These are phyloP conservation scores for Pontoporia blainvillei DNA, from an alignment of 2,113 vertebrate genomes.

Conservation along the genomic window DNA sequence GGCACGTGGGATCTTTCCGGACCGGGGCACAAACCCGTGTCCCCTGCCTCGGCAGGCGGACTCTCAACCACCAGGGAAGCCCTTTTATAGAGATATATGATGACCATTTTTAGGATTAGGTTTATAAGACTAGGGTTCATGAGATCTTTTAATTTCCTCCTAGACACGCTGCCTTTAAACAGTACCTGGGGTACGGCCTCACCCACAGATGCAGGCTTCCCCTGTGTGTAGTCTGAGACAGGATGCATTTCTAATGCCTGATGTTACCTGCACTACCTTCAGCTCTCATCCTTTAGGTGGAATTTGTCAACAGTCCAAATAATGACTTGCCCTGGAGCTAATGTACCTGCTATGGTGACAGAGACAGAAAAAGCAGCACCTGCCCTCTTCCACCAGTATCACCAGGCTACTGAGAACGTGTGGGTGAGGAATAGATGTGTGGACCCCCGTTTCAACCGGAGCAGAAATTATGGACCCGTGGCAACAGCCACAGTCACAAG, in stretches of 20 bases:
- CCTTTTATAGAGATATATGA: not conserved
- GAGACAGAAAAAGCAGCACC: not conserved
- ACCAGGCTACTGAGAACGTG: not conserved
- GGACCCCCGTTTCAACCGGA: not conserved
- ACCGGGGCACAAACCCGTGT: too few relatives aligned
- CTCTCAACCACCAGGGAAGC: too few relatives aligned
- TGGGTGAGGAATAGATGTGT: not conserved
- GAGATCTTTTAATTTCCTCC: not conserved
- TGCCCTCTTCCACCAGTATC: not conserved
- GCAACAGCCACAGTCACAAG: not conserved
- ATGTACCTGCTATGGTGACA: not conserved
- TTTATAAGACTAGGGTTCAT: not conserved
- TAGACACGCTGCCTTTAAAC: not conserved
- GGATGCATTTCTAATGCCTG: not conserved
- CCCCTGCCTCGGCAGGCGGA: too few relatives aligned
- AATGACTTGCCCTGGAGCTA: not conserved
- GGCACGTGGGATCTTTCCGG: too few relatives aligned
- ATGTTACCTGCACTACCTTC: not conserved
- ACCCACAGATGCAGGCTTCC: not conserved
- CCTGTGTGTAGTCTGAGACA: not conserved
- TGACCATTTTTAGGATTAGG: not conserved
- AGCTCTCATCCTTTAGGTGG: not conserved
- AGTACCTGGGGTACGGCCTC: not conserved
- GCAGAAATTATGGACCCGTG: not conserved
- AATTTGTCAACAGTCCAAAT: not conserved